phyloP scores from a whole-genome alignment of 2,888 invertebrate species.

The Leucania comma region DNA sequence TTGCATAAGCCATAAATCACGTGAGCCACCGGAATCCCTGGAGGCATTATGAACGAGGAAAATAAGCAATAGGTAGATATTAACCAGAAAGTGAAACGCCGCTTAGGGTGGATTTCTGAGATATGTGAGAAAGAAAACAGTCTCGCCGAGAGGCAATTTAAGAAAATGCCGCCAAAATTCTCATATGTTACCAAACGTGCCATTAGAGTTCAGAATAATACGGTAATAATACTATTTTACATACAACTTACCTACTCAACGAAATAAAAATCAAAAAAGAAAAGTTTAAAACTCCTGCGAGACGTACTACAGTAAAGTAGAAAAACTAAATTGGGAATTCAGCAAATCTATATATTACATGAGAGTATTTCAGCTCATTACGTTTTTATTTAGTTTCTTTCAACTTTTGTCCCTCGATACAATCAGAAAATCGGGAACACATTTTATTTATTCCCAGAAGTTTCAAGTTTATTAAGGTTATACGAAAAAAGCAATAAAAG shows the following conservation, averaged over 20 bases:
- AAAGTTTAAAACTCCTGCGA: slow-evolving; percentile 47
- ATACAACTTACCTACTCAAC: slow-evolving; percentile 9
- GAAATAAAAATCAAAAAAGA: slow-evolving; percentile 34
- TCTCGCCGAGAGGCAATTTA: slow-evolving; percentile 53
- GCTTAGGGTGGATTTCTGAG: slow-evolving; percentile 65
- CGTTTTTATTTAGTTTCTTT: slow-evolving; percentile 62
- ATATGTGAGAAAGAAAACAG: slow-evolving; percentile 65
- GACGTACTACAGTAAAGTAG: slow-evolving; percentile 37
- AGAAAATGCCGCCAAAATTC: slow-evolving; percentile 44
- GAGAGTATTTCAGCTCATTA: slow-evolving; percentile 60
- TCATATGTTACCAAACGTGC: slow-evolving; percentile 32
- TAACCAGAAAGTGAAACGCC: slow-evolving; percentile 79
- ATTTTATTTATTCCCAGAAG: slow-evolving; percentile 68
- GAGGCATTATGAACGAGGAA: slow-evolving; percentile 83
- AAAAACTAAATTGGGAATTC: slow-evolving; percentile 52
- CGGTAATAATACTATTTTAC: slow-evolving; percentile 10
- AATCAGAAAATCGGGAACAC: slow-evolving; percentile 60
- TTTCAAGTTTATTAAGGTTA: slow-evolving; percentile 73
- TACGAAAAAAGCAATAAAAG: slow-evolving; percentile 72
- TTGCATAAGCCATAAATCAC: slow-evolving; percentile 89
- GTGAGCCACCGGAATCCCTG: slow-evolving; percentile 82
- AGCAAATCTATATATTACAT: slow-evolving; percentile 51
- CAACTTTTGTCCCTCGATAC: slow-evolving; percentile 63
- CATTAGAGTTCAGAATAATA: slow-evolving; percentile 50
- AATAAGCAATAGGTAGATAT: slow-evolving; percentile 86